phyloP scores from a whole-genome alignment of 2,888 invertebrate genomes.

The Smittia aterrima region DNA sequence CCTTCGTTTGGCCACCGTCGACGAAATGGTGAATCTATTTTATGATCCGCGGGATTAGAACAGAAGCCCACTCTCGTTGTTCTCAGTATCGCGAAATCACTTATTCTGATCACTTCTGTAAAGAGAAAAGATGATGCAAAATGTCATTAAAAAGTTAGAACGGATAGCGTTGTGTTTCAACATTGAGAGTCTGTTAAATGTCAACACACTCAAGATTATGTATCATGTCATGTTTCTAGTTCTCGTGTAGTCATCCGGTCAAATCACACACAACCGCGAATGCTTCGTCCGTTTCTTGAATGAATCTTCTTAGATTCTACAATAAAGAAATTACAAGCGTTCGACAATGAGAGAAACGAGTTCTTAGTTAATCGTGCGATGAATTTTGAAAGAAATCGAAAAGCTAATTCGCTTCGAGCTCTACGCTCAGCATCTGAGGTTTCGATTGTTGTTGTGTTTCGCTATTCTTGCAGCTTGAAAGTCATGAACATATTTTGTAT shows the following conservation, averaged over 20 bases:
- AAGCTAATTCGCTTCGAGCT: slow-evolving; percentile 27
- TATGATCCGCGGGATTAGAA: slow-evolving; percentile 38
- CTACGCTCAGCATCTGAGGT: not conserved
- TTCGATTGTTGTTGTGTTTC: slow-evolving; percentile 13
- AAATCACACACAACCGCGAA: not conserved
- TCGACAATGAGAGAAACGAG: too few species aligned
- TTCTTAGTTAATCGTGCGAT: slow-evolving; percentile 13
- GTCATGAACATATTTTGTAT: slow-evolving; percentile 34
- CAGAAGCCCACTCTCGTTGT: slow-evolving; percentile 26
- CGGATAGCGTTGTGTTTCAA: not conserved
- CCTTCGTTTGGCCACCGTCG: slow-evolving; percentile 57
- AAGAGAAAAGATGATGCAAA: not conserved
- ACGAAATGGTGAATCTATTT: slow-evolving; percentile 54
- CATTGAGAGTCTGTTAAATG: not conserved
- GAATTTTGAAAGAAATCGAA: slow-evolving; percentile 9
- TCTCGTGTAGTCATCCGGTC: too few species aligned
- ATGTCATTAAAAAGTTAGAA: not conserved
- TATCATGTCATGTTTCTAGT: not conserved
- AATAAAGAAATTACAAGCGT: too few species aligned
- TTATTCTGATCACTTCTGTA: not conserved
- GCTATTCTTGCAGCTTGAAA: slow-evolving; percentile 35
- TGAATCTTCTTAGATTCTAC: not conserved
- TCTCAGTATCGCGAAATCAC: not conserved
- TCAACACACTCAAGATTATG: not conserved
- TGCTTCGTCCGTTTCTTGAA: not conserved